These are phyloP conservation scores for Pampusana beccarii DNA, from an alignment of 2,113 vertebrate species.

Conservation along the genomic window DNA sequence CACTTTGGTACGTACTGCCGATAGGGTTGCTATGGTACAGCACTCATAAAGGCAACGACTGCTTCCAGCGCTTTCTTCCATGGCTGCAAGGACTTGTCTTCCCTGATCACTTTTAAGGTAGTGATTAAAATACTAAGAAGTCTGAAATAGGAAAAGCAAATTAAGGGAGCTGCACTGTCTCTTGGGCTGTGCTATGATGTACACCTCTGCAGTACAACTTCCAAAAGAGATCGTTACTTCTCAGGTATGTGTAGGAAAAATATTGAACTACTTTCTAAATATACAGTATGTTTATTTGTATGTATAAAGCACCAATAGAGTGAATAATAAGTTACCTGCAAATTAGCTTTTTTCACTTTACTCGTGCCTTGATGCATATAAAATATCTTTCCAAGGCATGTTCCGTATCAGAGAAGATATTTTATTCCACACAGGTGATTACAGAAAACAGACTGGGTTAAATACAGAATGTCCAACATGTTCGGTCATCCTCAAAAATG, in stretches of 20 bases:
- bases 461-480: not conserved
- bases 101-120: conserved; percentile 24
- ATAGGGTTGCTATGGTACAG: not conserved
- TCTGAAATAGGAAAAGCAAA: not conserved
- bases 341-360: not conserved
- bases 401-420: not conserved
- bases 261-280: not conserved
- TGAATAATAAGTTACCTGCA: not conserved
- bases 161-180: not conserved
- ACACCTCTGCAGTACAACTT: not conserved
- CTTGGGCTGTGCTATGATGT: not conserved
- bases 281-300: not conserved
- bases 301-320: not conserved
- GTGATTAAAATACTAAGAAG: conserved; percentile 31
- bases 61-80: conserved; percentile 26
- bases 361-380: not conserved
- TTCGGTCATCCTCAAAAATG: not conserved
- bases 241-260: not conserved
- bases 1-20: not conserved
- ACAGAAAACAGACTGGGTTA: not conserved
- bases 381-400: not conserved
- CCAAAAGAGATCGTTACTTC: not conserved
- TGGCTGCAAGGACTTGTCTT: conserved; percentile 46
- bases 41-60: not conserved
- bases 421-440: not conserved